These are phyloP conservation scores for Tachuris rubrigastra DNA, from an alignment of 2,113 vertebrate genomes.

Conservation along the genomic window DNA sequence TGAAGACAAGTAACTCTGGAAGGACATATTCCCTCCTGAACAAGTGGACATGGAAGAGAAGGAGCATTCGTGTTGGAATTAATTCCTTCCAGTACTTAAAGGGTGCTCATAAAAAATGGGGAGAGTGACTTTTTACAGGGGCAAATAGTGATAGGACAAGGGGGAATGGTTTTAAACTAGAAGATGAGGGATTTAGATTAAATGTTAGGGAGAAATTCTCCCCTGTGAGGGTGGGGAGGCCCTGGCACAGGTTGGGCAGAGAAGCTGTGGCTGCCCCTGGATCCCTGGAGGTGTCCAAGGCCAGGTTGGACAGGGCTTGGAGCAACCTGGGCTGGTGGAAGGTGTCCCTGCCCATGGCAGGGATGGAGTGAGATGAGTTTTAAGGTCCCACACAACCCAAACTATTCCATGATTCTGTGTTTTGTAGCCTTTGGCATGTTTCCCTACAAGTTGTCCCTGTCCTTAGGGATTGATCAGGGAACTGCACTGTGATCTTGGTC, in stretches of 20 bases:
- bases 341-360: neutral
- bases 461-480: neutral
- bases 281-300: neutral
- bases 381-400: neutral
- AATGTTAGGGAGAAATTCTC: neutral
- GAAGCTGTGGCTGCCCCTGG: neutral
- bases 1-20: neutral
- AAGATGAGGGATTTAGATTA: neutral
- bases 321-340: neutral
- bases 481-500: neutral
- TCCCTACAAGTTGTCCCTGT: neutral
- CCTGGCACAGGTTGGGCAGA: neutral
- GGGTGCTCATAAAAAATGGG: neutral
- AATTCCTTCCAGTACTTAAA: neutral
- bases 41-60: neutral
- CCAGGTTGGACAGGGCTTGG: neutral
- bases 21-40: neutral
- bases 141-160: neutral
- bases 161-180: neutral
- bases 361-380: fast-evolving
- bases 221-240: neutral
- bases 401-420: neutral
- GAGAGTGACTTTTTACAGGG: neutral
- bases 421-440: neutral
- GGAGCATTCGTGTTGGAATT: neutral